phyloP scores from a whole-genome alignment of 2,797 vertebrate genomes.

The Astyanax mexicanus region DNA sequence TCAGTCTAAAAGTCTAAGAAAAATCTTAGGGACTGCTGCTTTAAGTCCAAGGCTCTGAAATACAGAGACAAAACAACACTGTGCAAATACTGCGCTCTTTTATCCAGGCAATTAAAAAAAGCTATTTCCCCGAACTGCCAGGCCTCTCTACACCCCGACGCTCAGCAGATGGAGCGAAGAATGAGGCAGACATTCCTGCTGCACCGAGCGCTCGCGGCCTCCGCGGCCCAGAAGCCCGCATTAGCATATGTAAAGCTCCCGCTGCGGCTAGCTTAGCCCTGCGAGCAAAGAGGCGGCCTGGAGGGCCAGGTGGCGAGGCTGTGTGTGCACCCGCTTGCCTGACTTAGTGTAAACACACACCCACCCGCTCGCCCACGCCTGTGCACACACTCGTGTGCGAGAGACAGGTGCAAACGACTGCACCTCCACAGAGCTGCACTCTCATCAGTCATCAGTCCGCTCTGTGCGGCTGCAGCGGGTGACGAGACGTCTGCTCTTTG shows the following conservation, averaged over 20 bases:
- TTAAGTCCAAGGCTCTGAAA: neutral
- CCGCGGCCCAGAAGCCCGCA: constrained; percentile 67
- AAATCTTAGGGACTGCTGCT: too few species aligned
- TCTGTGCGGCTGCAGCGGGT: constrained; percentile 32
- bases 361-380: constrained; percentile 18
- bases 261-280: constrained; percentile 68
- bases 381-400: constrained; percentile 21
- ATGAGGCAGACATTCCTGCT: constrained; percentile 34
- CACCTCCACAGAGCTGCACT: constrained; percentile 69
- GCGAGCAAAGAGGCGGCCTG: constrained; percentile 77
- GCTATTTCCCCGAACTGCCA: neutral
- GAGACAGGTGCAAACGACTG: constrained; percentile 79
- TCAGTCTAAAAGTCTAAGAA: too few species aligned
- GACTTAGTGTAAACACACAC: constrained; percentile 9
- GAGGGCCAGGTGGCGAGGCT: constrained; percentile 81
- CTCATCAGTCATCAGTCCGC: constrained; percentile 41
- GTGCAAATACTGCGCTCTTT: neutral
- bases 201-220: constrained; percentile 71
- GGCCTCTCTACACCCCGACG: neutral
- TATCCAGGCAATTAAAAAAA: neutral
- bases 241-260: constrained; percentile 84
- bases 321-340: constrained; percentile 63
- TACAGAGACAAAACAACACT: neutral
- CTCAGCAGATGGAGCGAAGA: constrained; percentile 5
- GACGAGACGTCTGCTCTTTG: constrained; percentile 61